phyloP scores from a whole-genome alignment of 64 coral and sea anemone genomes.

The Orbicella faveolata region DNA sequence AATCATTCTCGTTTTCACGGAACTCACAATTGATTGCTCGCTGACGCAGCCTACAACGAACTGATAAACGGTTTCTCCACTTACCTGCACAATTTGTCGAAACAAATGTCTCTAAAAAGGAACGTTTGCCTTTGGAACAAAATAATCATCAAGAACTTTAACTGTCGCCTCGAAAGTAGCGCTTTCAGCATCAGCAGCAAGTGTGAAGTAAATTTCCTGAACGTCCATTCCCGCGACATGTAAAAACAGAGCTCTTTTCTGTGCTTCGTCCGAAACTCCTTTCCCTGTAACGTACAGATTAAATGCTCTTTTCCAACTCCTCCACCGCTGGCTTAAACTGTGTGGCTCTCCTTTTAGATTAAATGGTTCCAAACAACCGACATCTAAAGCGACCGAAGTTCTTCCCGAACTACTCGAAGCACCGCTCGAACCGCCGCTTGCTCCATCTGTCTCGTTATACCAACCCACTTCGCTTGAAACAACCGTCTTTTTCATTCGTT shows the following conservation, averaged over 20 bases:
- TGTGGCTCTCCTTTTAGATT: neutral
- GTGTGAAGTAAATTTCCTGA: slow-evolving; percentile 11
- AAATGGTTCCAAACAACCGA: neutral
- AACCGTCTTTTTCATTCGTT: too few species aligned
- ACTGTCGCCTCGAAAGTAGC: neutral
- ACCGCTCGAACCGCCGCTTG: neutral
- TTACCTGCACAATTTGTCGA: slow-evolving; percentile 20
- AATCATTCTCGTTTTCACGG: neutral
- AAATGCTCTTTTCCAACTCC: slow-evolving; percentile 4
- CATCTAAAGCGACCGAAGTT: slow-evolving; percentile 15
- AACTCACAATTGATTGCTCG: slow-evolving; percentile 37
- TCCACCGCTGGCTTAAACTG: slow-evolving; percentile 18
- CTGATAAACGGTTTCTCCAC: slow-evolving; percentile 40
- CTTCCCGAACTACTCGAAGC: neutral
- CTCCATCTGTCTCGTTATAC: too few species aligned
- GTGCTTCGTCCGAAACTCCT: neutral
- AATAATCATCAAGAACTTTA: slow-evolving; percentile 42
- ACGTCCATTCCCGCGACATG: neutral
- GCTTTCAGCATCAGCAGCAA: neutral
- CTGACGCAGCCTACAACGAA: slow-evolving; percentile 35
- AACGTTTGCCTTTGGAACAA: slow-evolving; percentile 11
- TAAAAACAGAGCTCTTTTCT: too few species aligned
- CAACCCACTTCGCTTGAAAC: too few species aligned
- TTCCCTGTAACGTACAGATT: slow-evolving; percentile 3
- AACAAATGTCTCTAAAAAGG: slow-evolving; percentile 59